These are phyloP conservation scores for Acomys russatus DNA, from an alignment of 2,797 vertebrate species.

Conservation along the genomic window DNA sequence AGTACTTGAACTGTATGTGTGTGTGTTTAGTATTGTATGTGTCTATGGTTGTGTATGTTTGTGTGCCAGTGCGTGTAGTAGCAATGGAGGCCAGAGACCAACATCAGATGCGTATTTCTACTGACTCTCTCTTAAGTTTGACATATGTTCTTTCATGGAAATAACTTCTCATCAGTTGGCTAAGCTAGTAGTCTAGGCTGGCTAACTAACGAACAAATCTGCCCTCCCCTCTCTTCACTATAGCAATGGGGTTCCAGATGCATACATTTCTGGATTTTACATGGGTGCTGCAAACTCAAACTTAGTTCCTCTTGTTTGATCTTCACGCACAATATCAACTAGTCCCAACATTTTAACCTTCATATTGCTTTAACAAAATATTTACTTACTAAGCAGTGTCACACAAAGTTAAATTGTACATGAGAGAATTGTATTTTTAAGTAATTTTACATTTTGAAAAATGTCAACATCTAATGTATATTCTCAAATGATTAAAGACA, in stretches of 20 bases:
- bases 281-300: neutral
- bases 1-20: neutral
- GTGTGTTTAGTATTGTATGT: neutral
- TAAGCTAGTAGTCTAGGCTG: neutral
- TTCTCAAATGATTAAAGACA: neutral
- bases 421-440: neutral
- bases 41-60: neutral
- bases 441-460: slow-evolving; percentile 23
- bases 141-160: neutral
- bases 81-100: neutral
- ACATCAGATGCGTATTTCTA: neutral
- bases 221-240: neutral
- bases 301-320: neutral
- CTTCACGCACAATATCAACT: neutral
- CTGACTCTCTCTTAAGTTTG: neutral
- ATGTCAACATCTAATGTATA: neutral
- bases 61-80: neutral
- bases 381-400: neutral
- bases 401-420: slow-evolving; percentile 7
- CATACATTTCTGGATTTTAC: neutral
- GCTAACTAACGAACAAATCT: neutral
- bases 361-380: neutral
- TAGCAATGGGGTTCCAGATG: neutral
- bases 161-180: neutral
- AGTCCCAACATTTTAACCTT: neutral